These are phyloP conservation scores for Epistrophella euchroma DNA, from an alignment of 2,888 invertebrate species.

Conservation along the genomic window DNA sequence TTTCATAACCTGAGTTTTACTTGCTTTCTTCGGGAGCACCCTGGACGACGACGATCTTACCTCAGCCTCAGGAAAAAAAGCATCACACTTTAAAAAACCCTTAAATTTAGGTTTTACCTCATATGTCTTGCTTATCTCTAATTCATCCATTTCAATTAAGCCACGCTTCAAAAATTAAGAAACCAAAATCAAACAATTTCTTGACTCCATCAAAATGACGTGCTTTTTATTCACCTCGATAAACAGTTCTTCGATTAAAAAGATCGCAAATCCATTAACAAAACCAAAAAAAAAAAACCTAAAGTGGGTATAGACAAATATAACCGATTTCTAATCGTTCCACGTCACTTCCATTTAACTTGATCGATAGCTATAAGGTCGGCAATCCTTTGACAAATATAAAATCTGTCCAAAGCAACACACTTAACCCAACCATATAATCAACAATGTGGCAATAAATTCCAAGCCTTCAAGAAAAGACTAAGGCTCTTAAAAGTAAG, in stretches of 20 bases:
- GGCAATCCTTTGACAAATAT: slow-evolving; percentile 69
- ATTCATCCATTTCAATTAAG: neutral
- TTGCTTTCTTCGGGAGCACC: too few relatives aligned
- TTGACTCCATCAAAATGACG: slow-evolving; percentile 1
- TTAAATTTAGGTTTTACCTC: too few relatives aligned
- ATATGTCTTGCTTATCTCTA: neutral
- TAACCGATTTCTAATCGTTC: slow-evolving; percentile 62
- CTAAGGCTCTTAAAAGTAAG: slow-evolving; percentile 66
- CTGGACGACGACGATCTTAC: too few relatives aligned
- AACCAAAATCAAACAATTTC: neutral
- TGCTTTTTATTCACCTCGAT: slow-evolving; percentile 26
- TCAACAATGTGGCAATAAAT: slow-evolving; percentile 51
- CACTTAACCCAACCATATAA: slow-evolving; percentile 41
- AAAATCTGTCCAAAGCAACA: slow-evolving; percentile 64
- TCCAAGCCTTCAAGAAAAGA: slow-evolving; percentile 41
- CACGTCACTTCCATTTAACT: slow-evolving; percentile 69
- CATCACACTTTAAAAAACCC: too few relatives aligned
- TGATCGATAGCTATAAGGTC: slow-evolving; percentile 67
- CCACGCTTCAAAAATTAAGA: neutral
- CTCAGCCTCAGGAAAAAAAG: too few relatives aligned
- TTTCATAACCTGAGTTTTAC: too few relatives aligned
- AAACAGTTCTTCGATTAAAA: slow-evolving; percentile 48
- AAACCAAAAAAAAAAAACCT: neutral
- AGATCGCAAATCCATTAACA: slow-evolving; percentile 57
- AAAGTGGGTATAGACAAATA: slow-evolving; percentile 13